Evolutionary conservation across 2,888 invertebrate genomes (phyloP), one percentile per base, ranked within the genome.

Genomic region (Drosophila emarginata): DNA sequence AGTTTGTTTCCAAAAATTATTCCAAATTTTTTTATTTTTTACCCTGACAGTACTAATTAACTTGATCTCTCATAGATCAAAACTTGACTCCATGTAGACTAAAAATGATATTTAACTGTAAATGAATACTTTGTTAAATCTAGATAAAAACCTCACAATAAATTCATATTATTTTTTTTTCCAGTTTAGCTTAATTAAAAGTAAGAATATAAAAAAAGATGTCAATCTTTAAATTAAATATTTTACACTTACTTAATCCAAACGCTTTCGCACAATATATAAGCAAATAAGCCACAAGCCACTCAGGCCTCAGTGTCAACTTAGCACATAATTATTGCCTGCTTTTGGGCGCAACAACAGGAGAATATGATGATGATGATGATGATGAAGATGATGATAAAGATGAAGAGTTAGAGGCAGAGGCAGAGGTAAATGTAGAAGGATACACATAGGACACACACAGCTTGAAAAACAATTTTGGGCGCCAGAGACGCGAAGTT

Each of bases 261-360:
- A 11, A 53, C 18, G 26, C 32, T 11, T 23, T 12, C 14, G 4
- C 45, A 18, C 45, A 45, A 45, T 21, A 21, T 45, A 7, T 45
- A 45, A 45, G 45, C 54, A 7, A 59, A 28, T 45, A 40, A 28
- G 32, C 72, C 60, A 21, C 69, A 61, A 61, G 61, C 39, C 59
- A 50, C 56, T 58, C 32, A 18, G 37, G 65, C 54, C 40, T 14
- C 61, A 67, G 61, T 73, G 73, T 73, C 67, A 61, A 50, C 52
- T 26, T 59, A 23, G 68, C 82, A 85, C 87, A 87, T 82, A 81
- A 82, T 82, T 82, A 82, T 82, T 70, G 82, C 82, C 82, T 74
- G 76, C 79, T 71, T 80, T 71, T 74, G 60, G 68, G 64, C 51
- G 72, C 37, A 36, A 67, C 57, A 72, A 59, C 59, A 50, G 21